Evolutionary conservation across 2,797 vertebrate species (phyloP).

Genomic region (Myotis daubentonii): DNA sequence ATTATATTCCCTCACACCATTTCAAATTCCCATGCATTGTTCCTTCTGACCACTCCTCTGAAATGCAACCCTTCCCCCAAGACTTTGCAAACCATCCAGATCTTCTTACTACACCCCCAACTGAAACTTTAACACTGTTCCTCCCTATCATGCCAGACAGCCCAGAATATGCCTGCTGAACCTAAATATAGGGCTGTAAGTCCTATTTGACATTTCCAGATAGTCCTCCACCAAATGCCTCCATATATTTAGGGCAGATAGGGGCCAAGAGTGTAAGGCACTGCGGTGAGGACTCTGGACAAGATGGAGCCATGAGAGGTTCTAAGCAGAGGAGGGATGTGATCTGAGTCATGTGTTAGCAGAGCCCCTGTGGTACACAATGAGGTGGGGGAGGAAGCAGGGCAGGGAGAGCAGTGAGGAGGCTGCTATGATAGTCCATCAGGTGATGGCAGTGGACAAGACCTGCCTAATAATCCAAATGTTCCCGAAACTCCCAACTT

Average conservation of each 20-base stretch:
- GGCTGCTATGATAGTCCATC: background rate
- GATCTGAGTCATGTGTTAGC: slow-evolving; percentile 31
- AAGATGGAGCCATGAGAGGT: slow-evolving; percentile 42
- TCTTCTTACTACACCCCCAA: background rate
- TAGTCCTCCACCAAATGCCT: slow-evolving; percentile 12
- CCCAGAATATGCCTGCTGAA: slow-evolving; percentile 10
- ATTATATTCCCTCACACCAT: background rate
- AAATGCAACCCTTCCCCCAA: background rate
- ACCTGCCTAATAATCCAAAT: background rate
- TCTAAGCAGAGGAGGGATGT: slow-evolving; percentile 34
- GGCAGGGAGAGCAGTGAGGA: background rate
- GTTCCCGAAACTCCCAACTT: background rate
- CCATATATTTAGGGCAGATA: slow-evolving; percentile 41
- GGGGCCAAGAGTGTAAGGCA: background rate
- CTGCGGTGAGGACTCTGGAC: background rate
- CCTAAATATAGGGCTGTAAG: background rate
- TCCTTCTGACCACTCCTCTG: background rate
- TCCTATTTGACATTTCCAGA: background rate
- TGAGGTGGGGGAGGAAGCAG: background rate
- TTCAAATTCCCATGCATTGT: background rate
- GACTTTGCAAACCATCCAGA: background rate
- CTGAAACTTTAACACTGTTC: background rate
- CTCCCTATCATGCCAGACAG: background rate
- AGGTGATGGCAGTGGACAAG: background rate
- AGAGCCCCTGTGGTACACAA: slow-evolving; percentile 7